phyloP scores from a whole-genome alignment of 2,113 vertebrate species.

The Malurus melanocephalus region DNA sequence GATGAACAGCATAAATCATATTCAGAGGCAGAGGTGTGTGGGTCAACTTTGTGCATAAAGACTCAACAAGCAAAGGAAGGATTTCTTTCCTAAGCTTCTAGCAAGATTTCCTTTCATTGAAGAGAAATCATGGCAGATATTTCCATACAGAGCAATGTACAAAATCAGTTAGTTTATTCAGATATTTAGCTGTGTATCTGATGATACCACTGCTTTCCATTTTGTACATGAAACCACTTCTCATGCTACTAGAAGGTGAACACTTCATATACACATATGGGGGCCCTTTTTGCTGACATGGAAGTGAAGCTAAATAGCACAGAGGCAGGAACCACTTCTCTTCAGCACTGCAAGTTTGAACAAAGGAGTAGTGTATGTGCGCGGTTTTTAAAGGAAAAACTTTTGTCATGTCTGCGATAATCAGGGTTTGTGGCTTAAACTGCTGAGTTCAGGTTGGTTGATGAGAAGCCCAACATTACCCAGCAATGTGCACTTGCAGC shows the following conservation, averaged over 20 bases:
- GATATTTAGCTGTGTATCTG: neutral
- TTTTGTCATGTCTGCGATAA: neutral
- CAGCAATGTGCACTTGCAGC: fast-evolving
- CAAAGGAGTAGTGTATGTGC: fast-evolving
- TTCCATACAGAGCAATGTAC: neutral
- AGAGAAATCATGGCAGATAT: neutral
- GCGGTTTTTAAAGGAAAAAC: neutral
- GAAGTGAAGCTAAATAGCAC: neutral
- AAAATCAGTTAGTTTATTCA: neutral
- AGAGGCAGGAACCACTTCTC: neutral
- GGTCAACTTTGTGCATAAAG: constrained; percentile 12
- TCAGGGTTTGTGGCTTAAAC: neutral
- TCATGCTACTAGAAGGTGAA: neutral
- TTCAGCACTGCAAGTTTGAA: neutral
- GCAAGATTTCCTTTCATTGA: neutral
- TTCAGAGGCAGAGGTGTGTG: neutral
- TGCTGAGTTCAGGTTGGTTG: neutral
- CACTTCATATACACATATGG: neutral
- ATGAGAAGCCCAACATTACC: neutral
- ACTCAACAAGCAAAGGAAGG: constrained; percentile 14
- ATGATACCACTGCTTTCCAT: neutral
- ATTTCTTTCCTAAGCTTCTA: neutral
- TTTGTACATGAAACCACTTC: neutral
- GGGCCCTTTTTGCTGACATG: neutral
- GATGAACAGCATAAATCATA: constrained; percentile 1